phyloP scores from a whole-genome alignment of 2,797 vertebrate genomes.

The Phataginus tricuspis region DNA sequence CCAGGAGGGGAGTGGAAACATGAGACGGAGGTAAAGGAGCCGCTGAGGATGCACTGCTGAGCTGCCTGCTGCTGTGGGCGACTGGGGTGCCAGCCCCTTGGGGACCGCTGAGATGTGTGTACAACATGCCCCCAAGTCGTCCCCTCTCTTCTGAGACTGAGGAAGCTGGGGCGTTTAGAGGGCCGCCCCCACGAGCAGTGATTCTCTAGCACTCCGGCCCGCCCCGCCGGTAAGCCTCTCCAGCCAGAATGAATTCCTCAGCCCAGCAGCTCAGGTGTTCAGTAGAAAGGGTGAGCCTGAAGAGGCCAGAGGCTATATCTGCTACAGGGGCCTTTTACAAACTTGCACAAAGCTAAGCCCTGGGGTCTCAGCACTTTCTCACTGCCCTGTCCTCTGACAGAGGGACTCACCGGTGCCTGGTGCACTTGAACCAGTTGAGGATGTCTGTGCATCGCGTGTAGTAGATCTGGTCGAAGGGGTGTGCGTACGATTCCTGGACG shows the following conservation, averaged over 20 bases:
- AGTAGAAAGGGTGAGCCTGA: background rate
- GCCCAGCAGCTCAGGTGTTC: background rate
- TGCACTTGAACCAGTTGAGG: slow-evolving; percentile 99
- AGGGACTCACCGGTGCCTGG: slow-evolving; percentile 93
- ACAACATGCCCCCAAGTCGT: background rate
- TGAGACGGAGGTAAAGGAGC: background rate
- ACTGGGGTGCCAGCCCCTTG: background rate
- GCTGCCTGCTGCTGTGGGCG: background rate
- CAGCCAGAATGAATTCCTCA: background rate
- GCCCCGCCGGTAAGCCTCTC: background rate
- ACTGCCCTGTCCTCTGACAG: accelerated
- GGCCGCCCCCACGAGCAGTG: background rate
- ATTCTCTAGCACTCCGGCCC: too few species aligned
- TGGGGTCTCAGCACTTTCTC: background rate
- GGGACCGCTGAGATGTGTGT: background rate
- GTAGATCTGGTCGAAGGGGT: slow-evolving; percentile 99
- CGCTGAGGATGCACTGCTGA: background rate
- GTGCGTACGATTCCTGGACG: slow-evolving; percentile 97
- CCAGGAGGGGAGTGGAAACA: too few species aligned
- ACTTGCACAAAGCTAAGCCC: background rate
- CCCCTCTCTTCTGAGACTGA: background rate
- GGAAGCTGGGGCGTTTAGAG: background rate
- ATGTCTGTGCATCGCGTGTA: slow-evolving; percentile 99
- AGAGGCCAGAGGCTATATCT: background rate
- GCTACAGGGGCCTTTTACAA: background rate